Conservation (phyloP, 1,140 invertebrate species). For the Ridgeia piscesae region DNA sequence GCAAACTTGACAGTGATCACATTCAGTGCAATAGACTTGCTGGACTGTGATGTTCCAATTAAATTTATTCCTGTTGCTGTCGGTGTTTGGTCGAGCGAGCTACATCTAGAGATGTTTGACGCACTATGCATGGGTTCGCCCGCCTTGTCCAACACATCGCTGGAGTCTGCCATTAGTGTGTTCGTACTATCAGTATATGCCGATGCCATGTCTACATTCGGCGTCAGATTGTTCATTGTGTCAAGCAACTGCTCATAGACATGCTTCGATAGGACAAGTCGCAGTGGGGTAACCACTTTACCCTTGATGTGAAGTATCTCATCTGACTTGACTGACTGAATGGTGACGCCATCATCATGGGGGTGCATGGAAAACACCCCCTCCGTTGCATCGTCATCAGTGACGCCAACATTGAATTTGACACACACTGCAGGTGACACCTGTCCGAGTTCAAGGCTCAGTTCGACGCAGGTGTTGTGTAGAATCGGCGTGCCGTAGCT, state of each 20-base stretch:
- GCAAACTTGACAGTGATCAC: slow-evolving; percentile 40
- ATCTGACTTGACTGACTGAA: background rate
- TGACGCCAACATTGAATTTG: slow-evolving; percentile 27
- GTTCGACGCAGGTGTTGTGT: slow-evolving; percentile 79
- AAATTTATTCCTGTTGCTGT: background rate
- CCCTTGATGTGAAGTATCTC: slow-evolving; percentile 64
- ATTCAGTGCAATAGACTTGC: background rate
- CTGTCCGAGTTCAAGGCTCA: slow-evolving; percentile 57
- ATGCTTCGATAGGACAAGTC: slow-evolving; percentile 78
- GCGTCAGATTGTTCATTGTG: slow-evolving; percentile 60
- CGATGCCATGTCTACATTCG: slow-evolving; percentile 10
- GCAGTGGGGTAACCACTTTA: slow-evolving; percentile 78
- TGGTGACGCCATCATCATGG: background rate
- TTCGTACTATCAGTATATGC: background rate
- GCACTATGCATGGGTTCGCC: background rate
- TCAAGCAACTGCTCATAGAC: slow-evolving; percentile 89
- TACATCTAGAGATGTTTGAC: slow-evolving; percentile 11
- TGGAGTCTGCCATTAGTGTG: background rate
- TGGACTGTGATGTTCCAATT: background rate
- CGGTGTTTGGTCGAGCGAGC: background rate
- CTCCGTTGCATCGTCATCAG: background rate
- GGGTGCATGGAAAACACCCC: background rate
- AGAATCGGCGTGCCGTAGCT: slow-evolving; percentile 70
- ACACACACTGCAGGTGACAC: background rate
- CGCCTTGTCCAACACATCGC: background rate